These are phyloP conservation scores for Tenthredo distinguenda DNA, from an alignment of 2,888 invertebrate genomes.

Conservation along the genomic window DNA sequence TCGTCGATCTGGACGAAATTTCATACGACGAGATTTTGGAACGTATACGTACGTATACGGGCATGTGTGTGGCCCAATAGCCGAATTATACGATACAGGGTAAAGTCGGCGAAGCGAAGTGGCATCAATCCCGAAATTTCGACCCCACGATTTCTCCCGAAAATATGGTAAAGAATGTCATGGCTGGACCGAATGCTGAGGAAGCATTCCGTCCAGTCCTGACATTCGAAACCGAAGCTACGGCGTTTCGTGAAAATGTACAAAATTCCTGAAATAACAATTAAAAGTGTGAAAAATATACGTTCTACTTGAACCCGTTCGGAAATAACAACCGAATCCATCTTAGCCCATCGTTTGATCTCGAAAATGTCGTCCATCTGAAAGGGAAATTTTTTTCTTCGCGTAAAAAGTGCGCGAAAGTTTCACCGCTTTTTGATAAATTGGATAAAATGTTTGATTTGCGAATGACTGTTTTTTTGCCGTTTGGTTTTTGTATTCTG, in stretches of 20 bases:
- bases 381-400: background rate
- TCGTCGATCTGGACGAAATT: background rate
- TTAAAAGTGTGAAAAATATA: background rate
- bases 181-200: too few relatives aligned
- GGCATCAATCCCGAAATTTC: too few relatives aligned
- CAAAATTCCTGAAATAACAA: background rate
- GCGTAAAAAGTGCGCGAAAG: too few relatives aligned
- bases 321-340: background rate
- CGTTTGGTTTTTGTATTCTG: background rate
- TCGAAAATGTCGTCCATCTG: background rate
- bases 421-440: too few relatives aligned
- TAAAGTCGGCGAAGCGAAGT: background rate
- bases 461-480: too few relatives aligned
- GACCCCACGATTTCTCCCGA: too few relatives aligned
- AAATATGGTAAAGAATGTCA: too few relatives aligned
- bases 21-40: background rate
- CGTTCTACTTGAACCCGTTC: background rate
- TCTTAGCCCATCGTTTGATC: background rate
- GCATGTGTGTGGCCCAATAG: background rate
- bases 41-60: background rate
- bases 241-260: background rate
- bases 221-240: background rate
- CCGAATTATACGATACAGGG: background rate
- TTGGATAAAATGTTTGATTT: too few relatives aligned
- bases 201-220: background rate